A percentile compares a stretch with the other conserved stretches of the same genome.
Evolutionary conservation across 2,888 invertebrate species (phyloP).

Genomic region (Drosophila mettleri): DNA sequence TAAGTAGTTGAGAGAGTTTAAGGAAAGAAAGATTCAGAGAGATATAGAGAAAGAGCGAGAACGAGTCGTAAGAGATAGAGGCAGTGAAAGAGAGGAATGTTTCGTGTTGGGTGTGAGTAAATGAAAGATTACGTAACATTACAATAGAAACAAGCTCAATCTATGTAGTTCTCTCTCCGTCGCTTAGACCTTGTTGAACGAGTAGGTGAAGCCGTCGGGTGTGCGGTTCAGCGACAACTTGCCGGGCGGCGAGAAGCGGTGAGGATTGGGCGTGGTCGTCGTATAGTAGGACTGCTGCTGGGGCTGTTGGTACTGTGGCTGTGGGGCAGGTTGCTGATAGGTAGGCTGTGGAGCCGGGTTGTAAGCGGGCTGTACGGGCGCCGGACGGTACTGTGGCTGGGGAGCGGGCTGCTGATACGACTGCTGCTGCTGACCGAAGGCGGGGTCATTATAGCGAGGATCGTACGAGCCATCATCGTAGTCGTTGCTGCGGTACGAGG

Average conservation of each 20-base stretch:
- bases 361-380: conserved; percentile 73
- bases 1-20: conserved; percentile 25
- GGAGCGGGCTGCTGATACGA: conserved; percentile 84
- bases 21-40: conserved; percentile 16
- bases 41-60: conserved; percentile 13
- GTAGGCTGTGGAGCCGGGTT: conserved; percentile 86
- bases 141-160: conserved; percentile 70
- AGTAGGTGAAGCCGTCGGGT: conserved; percentile 95
- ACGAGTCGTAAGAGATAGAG: conserved; percentile 23
- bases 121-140: conserved; percentile 54
- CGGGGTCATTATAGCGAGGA: conserved; percentile 84
- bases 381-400: conserved; percentile 81
- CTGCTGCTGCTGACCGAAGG: conserved; percentile 81
- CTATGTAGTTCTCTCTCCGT: conserved; percentile 72
- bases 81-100: conserved; percentile 18
- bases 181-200: conserved; percentile 89
- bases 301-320: conserved; percentile 83
- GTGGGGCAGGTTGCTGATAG: conserved; percentile 86
- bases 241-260: conserved; percentile 93
- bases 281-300: conserved; percentile 82
- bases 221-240: conserved; percentile 94
- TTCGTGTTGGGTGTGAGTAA: conserved; percentile 33
- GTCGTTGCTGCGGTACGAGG: conserved; percentile 80
- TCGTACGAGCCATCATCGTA: conserved; percentile 85
- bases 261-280: conserved; percentile 89